These are phyloP conservation scores for Stegostoma tigrinum DNA, from an alignment of 2,113 vertebrate species.

Conservation along the genomic window DNA sequence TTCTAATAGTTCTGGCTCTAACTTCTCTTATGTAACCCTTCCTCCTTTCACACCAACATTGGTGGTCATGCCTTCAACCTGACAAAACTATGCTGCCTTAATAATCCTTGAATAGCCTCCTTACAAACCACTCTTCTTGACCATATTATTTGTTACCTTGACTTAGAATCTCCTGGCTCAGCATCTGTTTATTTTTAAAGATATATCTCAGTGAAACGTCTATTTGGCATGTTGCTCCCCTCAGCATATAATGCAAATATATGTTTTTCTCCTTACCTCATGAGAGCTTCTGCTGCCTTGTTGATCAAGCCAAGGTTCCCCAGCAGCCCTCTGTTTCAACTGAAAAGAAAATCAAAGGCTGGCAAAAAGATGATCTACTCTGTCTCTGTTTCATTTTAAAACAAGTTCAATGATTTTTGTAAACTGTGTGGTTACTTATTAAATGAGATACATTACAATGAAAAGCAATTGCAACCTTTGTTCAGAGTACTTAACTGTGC, in stretches of 20 bases:
- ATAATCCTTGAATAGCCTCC: not conserved
- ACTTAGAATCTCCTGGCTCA: not conserved
- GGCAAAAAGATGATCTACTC: not conserved
- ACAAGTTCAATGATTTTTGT: not conserved
- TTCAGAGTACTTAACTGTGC: not conserved
- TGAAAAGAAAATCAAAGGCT: not conserved
- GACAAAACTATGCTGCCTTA: not conserved
- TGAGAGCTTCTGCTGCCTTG: not conserved
- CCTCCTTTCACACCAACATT: not conserved
- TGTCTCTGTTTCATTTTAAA: not conserved
- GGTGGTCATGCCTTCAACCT: not conserved
- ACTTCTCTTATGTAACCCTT: not conserved
- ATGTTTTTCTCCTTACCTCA: not conserved
- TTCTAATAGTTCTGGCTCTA: not conserved
- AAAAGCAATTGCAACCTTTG: not conserved
- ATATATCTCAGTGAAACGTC: not conserved
- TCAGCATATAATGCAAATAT: too few relatives aligned
- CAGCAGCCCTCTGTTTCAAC: too few relatives aligned
- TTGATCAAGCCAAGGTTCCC: not conserved
- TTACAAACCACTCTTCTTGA: not conserved
- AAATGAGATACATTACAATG: not conserved
- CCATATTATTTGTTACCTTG: not conserved
- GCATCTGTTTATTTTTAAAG: not conserved
- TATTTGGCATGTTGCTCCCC: not conserved
- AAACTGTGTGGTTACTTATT: not conserved